These are phyloP conservation scores for Timema cristinae DNA, from an alignment of 2,888 invertebrate genomes.

Conservation along the genomic window DNA sequence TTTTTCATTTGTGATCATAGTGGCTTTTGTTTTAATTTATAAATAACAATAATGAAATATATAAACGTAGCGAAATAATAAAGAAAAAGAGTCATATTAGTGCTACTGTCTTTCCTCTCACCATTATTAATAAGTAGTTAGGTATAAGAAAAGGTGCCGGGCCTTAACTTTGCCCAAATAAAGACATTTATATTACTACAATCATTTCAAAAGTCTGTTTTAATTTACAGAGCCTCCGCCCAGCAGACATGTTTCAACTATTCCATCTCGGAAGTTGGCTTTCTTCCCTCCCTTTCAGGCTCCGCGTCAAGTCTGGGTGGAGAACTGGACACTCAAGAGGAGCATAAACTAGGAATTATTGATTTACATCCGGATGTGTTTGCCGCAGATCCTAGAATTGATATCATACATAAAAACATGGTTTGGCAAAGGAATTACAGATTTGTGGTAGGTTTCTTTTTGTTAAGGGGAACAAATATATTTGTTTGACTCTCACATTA, in stretches of 20 bases:
- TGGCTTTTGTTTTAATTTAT: too few relatives aligned
- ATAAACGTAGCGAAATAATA: too few relatives aligned
- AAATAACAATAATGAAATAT: too few relatives aligned
- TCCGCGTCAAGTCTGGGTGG: constrained; percentile 80
- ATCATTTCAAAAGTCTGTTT: neutral
- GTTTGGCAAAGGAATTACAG: constrained; percentile 81
- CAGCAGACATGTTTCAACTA: constrained; percentile 42
- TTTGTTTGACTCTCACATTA: too few relatives aligned
- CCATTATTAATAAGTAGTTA: too few relatives aligned
- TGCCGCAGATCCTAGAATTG: constrained; percentile 76
- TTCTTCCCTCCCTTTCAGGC: constrained; percentile 48
- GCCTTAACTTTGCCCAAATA: neutral
- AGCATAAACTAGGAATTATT: constrained; percentile 76
- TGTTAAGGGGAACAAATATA: too few relatives aligned
- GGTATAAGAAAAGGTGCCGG: too few relatives aligned
- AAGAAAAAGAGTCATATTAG: too few relatives aligned
- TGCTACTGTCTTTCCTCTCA: too few relatives aligned
- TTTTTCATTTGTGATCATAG: too few relatives aligned
- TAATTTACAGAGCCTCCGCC: neutral
- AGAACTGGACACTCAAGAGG: constrained; percentile 73
- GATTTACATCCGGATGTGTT: constrained; percentile 88
- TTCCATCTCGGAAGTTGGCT: constrained; percentile 39
- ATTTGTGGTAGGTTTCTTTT: constrained; percentile 57
- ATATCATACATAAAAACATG: constrained; percentile 81
- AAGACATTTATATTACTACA: neutral